Conservation (phyloP, 2,113 vertebrate genomes). For the Tychaedon coryphoeus region DNA sequence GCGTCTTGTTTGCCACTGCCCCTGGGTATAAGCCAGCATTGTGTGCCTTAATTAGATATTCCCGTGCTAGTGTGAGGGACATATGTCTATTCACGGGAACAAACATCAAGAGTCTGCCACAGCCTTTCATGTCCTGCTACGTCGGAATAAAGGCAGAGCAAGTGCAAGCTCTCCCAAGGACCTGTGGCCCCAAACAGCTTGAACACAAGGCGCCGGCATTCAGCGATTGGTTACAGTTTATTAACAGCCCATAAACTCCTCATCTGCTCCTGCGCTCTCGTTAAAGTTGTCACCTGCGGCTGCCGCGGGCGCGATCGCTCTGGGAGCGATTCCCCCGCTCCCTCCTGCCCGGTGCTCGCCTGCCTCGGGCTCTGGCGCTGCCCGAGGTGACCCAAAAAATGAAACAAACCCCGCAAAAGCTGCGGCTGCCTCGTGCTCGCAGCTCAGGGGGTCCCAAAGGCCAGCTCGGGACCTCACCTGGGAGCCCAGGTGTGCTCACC, state of each 20-base stretch:
- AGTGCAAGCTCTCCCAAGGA: constrained; percentile 89
- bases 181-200: constrained; percentile 84
- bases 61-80: constrained; percentile 71
- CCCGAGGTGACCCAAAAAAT: not conserved
- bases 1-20: constrained; percentile 72
- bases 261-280: constrained; percentile 79
- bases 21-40: constrained; percentile 70
- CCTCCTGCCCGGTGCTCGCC: not conserved
- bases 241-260: constrained; percentile 98
- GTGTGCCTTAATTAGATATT: constrained; percentile 78
- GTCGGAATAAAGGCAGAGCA: constrained; percentile 70
- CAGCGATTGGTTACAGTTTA: constrained; percentile 94
- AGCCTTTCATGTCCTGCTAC: constrained; percentile 59
- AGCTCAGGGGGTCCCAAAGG: not conserved
- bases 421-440: not conserved
- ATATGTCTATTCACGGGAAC: constrained; percentile 76
- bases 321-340: not conserved
- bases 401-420: not conserved
- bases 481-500: fast-evolving
- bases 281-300: constrained; percentile 72
- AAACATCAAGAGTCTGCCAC: constrained; percentile 57
- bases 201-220: constrained; percentile 75
- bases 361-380: fast-evolving
- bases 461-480: fast-evolving
- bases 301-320: not conserved